Evolutionary conservation across 2,888 invertebrate species (phyloP).

Genomic region (Hirtodrosophila cameraria): DNA sequence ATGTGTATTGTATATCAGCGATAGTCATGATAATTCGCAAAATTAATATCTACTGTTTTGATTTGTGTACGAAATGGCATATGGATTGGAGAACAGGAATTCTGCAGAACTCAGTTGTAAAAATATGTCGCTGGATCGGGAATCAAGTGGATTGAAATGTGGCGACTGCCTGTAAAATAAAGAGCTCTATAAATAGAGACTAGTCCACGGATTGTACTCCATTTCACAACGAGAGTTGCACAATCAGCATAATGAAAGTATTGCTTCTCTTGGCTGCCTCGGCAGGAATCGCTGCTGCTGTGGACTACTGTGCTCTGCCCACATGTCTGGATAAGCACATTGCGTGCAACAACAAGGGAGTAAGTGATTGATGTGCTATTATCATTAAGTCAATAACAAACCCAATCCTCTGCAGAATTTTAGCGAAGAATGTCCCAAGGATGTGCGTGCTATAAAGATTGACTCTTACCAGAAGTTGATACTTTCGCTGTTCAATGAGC

Average conservation of each 20-base stretch:
- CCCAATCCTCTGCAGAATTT: constrained; percentile 37
- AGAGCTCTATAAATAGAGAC: constrained; percentile 17
- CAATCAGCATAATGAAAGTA: constrained; percentile 25
- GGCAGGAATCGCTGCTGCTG: constrained; percentile 27
- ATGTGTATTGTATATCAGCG: too few species aligned
- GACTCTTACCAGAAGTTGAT: constrained; percentile 53
- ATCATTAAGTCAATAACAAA: background rate
- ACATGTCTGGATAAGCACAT: constrained; percentile 66
- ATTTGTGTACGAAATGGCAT: too few species aligned
- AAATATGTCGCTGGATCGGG: background rate
- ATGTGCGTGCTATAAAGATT: constrained; percentile 44
- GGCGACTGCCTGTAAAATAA: background rate
- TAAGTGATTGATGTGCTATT: constrained; percentile 20
- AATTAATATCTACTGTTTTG: background rate
- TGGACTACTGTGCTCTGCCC: constrained; percentile 63
- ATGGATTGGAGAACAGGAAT: constrained; percentile 23
- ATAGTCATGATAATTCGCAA: too few species aligned
- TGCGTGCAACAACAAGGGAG: constrained; percentile 67
- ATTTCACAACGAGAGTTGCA: constrained; percentile 3
- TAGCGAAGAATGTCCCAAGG: constrained; percentile 50
- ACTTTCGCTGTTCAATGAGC: constrained; percentile 53
- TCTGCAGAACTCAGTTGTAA: constrained; percentile 6
- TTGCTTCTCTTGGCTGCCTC: constrained; percentile 25
- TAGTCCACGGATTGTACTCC: background rate
- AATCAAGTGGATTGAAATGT: background rate